Evolutionary conservation across 2,113 vertebrate species (phyloP), one percentile per base, ranked within the genome.

Genomic region (Pterocles burchelli): DNA sequence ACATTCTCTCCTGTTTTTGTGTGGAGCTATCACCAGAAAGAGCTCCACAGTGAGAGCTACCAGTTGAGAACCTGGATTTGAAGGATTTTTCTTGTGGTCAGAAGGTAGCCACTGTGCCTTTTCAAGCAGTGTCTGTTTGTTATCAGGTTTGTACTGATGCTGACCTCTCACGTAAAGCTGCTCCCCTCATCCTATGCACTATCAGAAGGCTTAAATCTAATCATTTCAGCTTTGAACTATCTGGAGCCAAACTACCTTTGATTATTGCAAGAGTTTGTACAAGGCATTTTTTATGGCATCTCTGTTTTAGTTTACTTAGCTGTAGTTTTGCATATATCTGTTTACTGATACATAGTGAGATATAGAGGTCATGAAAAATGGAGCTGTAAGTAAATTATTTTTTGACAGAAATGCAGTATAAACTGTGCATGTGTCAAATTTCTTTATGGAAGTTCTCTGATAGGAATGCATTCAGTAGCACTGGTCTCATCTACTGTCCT

Each of bases 131-230:
- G 5, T 41, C 38, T 67, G 26, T 79, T 55, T 18, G 10, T 73
- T 18, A 11, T 73, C 34, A 65, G 34, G 34, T 33, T 65, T 63
- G 19, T 54, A 62, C 65, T 41, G 45, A 58, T 49, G 33, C 17
- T 73, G 63, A 36, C 6, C 10, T 54, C 8, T 81, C 29, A 15
- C 25, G 24, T 0, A 68, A n/a, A 63, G 11, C 7, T 61, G 76
- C 4, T 1, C 5, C 8, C 22, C 25, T 31, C n/a, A n/a, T 67
- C 58, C 20, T 46, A 0, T 19, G 8, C 12, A 22, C 8, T 63
- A 4, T 33, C 31, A 73, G 82, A 72, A 33, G 12, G 17, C 18
- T 59, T 51, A 65, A 68, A 49, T 59, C 38, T 41, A 55, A 65
- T 77, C 0, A 24, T 20, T 6, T 68, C 34, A 65, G 17, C 59